A percentile compares a stretch with the other conserved stretches of the same genome.
Conservation (phyloP, 2,888 invertebrate species). For the Reticulitermes lucifugus region DNA sequence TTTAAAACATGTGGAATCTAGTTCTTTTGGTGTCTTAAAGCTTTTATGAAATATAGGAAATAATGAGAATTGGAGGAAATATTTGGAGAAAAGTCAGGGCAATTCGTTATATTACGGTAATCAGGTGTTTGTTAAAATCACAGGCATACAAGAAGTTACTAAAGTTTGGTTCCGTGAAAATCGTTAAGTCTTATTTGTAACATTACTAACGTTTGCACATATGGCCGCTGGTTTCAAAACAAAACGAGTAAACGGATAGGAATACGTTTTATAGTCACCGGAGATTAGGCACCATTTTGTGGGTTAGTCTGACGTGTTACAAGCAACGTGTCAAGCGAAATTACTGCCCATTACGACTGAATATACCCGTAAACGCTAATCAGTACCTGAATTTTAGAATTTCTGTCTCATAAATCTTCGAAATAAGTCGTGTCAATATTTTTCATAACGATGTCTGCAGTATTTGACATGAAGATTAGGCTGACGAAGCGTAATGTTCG, state of each 20-base stretch:
- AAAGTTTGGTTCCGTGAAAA: neutral
- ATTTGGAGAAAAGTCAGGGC: neutral
- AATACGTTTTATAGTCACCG: too few relatives aligned
- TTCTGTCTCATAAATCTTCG: neutral
- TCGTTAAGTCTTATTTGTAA: neutral
- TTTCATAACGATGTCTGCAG: neutral
- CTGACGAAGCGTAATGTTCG: neutral
- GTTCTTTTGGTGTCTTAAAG: neutral
- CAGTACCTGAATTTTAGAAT: neutral
- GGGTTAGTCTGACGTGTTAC: neutral
- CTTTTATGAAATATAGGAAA: neutral
- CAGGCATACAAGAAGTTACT: neutral
- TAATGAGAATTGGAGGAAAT: neutral
- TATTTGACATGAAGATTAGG: neutral
- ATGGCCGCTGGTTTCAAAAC: too few relatives aligned
- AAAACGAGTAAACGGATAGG: too few relatives aligned
- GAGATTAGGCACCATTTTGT: too few relatives aligned
- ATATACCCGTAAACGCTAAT: neutral
- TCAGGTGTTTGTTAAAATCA: neutral
- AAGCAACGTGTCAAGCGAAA: neutral
- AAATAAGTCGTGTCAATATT: neutral
- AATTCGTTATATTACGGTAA: neutral
- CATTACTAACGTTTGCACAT: neutral
- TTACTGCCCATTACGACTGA: neutral
- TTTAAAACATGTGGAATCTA: neutral